Conservation (phyloP, 2,888 invertebrate species). For the Atrina japonica region DNA sequence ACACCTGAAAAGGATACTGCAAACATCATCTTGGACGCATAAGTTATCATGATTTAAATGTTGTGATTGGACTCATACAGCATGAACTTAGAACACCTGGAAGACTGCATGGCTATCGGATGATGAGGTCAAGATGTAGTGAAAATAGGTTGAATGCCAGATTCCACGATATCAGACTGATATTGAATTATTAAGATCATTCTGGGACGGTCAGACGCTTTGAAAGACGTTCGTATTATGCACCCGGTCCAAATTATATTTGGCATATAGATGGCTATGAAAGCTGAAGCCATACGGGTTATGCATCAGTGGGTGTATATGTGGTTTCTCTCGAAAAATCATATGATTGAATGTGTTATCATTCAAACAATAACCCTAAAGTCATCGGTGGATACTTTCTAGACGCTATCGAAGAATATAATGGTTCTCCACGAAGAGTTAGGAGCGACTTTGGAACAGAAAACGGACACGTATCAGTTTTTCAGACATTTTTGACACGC, state of each 20-base stretch:
- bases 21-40: too few relatives aligned
- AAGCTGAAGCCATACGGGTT: conserved; percentile 37
- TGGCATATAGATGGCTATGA: conserved; percentile 48
- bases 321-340: conserved; percentile 33
- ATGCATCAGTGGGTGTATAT: conserved; percentile 38
- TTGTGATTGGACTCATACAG: too few relatives aligned
- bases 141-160: too few relatives aligned
- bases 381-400: conserved; percentile 30
- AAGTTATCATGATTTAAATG: too few relatives aligned
- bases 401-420: conserved; percentile 30
- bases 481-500: conserved; percentile 19
- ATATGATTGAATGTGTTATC: conserved; percentile 41
- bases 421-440: conserved; percentile 18
- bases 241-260: conserved; percentile 38
- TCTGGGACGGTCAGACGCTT: too few relatives aligned
- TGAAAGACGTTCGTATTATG: conserved; percentile 32
- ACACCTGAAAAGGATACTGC: too few relatives aligned
- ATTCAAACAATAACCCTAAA: conserved; percentile 39
- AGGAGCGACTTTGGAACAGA: conserved; percentile 33
- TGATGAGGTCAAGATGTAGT: too few relatives aligned
- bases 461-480: conserved; percentile 20
- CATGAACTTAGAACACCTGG: too few relatives aligned
- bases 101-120: too few relatives aligned
- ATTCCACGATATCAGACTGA: too few relatives aligned
- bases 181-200: too few relatives aligned